A percentile compares a stretch with the other conserved stretches of the same genome.
Evolutionary conservation across 2,113 vertebrate genomes (phyloP).

Genomic region (Plotosus lineatus): DNA sequence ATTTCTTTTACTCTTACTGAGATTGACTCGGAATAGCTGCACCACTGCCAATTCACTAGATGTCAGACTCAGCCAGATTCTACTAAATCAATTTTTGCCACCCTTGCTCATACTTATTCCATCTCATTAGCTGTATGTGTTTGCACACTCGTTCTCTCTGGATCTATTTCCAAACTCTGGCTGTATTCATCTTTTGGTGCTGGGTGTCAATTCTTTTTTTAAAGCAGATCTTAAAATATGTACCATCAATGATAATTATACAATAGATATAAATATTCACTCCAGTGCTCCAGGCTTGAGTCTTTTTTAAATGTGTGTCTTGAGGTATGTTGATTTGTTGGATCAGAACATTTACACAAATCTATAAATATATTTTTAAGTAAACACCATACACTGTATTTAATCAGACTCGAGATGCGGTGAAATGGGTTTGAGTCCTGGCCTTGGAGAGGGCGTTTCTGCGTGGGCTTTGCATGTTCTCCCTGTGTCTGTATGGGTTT

Average conservation of each 20-base stretch:
- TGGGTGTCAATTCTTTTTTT: not conserved
- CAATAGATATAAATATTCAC: not conserved
- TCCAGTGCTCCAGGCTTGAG: not conserved
- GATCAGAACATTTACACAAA: not conserved
- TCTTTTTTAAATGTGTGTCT: not conserved
- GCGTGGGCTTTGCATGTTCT: no score
- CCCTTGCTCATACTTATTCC: not conserved
- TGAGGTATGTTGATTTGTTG: not conserved
- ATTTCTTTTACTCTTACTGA: not conserved
- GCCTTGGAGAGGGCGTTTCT: no score
- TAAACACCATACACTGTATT: not conserved
- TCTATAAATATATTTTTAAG: no score
- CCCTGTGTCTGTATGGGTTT: no score
- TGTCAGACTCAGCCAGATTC: constrained; percentile 4
- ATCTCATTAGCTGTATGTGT: not conserved
- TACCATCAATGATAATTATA: not conserved
- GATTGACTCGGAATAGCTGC: constrained; percentile 1
- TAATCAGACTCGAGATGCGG: no score
- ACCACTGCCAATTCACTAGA: not conserved
- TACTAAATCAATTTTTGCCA: not conserved
- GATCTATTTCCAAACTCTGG: not conserved
- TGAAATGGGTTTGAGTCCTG: no score
- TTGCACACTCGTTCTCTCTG: constrained; percentile 1
- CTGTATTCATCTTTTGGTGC: not conserved
- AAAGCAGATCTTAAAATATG: not conserved